Percentiles rank a stretch among this genome's conserved stretches.
phyloP scores from a whole-genome alignment of 2,797 vertebrate genomes.

The Anomalospiza imberbis region DNA sequence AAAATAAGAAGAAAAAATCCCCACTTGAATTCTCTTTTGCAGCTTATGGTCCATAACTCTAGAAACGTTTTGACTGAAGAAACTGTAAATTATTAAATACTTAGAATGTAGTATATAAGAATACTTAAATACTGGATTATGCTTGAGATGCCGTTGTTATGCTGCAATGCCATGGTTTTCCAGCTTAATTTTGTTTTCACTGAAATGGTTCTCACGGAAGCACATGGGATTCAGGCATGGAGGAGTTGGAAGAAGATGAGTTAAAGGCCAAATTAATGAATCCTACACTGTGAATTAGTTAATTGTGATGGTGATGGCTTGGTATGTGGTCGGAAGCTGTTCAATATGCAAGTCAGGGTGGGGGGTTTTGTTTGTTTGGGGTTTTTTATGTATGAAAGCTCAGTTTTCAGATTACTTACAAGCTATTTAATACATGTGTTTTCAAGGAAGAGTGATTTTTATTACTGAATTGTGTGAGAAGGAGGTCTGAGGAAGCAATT shows the following conservation, averaged over 20 bases:
- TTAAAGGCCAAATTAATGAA: background rate
- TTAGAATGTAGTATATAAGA: too few relatives aligned
- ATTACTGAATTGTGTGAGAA: background rate
- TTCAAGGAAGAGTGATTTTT: background rate
- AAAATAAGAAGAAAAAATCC: background rate
- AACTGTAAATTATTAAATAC: background rate
- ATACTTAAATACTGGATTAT: background rate
- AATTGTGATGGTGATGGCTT: accelerated
- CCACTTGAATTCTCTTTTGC: background rate
- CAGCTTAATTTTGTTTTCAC: background rate
- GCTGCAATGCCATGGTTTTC: background rate
- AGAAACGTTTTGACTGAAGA: background rate
- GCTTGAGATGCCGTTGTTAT: background rate
- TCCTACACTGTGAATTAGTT: background rate
- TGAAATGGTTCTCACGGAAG: background rate
- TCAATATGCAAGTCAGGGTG: background rate
- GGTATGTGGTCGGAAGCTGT: background rate
- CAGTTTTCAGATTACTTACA: background rate
- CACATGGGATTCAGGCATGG: background rate
- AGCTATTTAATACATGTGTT: background rate
- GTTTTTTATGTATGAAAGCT: background rate
- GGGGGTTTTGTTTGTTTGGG: accelerated
- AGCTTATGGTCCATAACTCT: background rate
- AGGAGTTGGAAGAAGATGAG: background rate
- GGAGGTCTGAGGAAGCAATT: background rate